Evolutionary conservation across 2,113 vertebrate genomes (phyloP), one percentile per base, ranked within the genome.

Genomic region (Menidia beryllina): DNA sequence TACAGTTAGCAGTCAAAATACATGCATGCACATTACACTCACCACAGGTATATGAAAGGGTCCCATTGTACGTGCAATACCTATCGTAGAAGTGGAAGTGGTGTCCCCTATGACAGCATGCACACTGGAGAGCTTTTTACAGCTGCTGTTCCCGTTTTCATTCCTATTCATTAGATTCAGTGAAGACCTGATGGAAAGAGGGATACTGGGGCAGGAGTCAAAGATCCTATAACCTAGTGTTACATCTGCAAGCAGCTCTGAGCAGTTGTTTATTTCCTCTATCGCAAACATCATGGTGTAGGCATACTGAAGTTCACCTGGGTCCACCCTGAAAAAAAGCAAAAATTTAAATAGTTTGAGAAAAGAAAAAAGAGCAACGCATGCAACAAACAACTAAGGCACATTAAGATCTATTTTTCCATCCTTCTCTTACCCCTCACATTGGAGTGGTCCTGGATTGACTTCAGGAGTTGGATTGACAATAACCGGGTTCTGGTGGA

Each of bases 281-380:
- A 93, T 92, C 27, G 90, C 91, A 88, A 93, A 94, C 56, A 94
- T 91, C 93, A 94, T 94, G 17, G 92, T 91, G 62, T 85, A 90
- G 0, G 91, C 91, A 68, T 93, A 92, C 73, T 93, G 92, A 56
- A 93, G 83, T 60, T 92, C 91, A 55, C 91, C 91, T 51, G 88
- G 84, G 65, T 93, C 91, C 65, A 94, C 69, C 39, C 93, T 94
- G 69, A 41, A 64, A 64, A 76, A 30, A 27, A 34, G 5, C 7
- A 15, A 1, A 15, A 55, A 51, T 11, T 10, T 27, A 2, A 9
- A 45, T 2, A 19, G 15, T 43, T 13, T 43, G 1, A 5, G 15
- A 48, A 38, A 48, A 34, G 0, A 8, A 15, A 20, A 51, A 77
- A 1, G 1, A 20, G 21, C 27, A 43, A 43, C 9, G 30, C 30